Evolutionary conservation across 2,888 invertebrate species (phyloP), one percentile per base, ranked within the genome.

Genomic region (Resseliella maxima): DNA sequence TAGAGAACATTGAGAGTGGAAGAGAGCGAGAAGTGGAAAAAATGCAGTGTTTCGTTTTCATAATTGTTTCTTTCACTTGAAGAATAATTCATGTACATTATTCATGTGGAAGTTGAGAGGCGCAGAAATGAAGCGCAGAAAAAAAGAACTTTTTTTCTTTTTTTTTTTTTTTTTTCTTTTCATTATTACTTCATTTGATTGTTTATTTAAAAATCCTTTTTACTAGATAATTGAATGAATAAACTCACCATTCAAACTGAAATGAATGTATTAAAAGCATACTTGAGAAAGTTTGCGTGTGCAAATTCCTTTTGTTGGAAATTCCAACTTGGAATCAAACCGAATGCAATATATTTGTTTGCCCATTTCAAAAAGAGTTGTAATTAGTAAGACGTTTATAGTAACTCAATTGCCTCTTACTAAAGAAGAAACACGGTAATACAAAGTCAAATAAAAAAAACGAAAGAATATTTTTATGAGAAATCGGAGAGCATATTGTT

Each of bases 341-440:
- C 18, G 35, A 12, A 21, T n/a, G n/a, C n/a, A 81, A 36, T 83
- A 21, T 21, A 3, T 38, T 83, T 21, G 38, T 83, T 36, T 83
- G 35, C 35, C 27, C 3, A 21, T 38, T 38, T n/a, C 3, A n/a
- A 36, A 3, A 24, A 0, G 81, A 81, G 15, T 27, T 72, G 35
- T 31, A 72, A 83, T 38, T 38, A 83, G 36, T 83, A 83, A 38
- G 38, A 83, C 38, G 38, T 83, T 38, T 38, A 83, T 83, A 38
- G n/a, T n/a, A n/a, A 1, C 36, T 83, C 83, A 83, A 83, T 36
- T 38, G 83, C 6, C 83, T 2, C 36, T 38, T 15, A n/a, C 38
- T 35, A 72, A 72, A 31, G 31, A 10, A 72, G 35, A 31, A 72
- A 24, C 72, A 72, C n/a, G n/a, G n/a, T n/a, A n/a, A n/a, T n/a